Percentiles rank a stretch among this genome's conserved stretches.
phyloP scores from a whole-genome alignment of 2,113 vertebrate genomes.

The Tamias sibiricus region DNA sequence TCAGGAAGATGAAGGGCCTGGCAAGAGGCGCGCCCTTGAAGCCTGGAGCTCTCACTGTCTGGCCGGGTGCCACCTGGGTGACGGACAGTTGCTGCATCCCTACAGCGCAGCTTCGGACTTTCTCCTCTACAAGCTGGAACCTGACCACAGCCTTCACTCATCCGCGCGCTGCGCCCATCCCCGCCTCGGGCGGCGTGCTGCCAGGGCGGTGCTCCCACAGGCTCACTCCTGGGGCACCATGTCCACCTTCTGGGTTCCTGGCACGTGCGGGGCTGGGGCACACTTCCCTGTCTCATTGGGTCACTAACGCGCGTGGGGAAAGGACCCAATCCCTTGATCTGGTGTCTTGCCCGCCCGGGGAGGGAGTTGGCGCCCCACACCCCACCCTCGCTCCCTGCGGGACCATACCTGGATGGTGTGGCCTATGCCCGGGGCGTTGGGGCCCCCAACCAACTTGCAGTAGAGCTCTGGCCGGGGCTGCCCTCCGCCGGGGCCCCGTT shows the following conservation, averaged over 20 bases:
- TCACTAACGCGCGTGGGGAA: background rate
- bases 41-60: background rate
- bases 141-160: background rate
- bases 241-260: background rate
- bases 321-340: background rate
- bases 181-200: background rate
- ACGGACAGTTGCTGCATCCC: background rate
- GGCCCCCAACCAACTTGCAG: slow-evolving; percentile 95
- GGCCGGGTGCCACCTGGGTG: background rate
- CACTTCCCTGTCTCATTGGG: background rate
- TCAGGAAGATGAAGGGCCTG: background rate
- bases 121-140: background rate
- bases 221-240: fast-evolving
- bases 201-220: background rate
- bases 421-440: slow-evolving; percentile 84
- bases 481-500: slow-evolving; percentile 85
- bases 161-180: background rate
- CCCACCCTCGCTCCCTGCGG: fast-evolving
- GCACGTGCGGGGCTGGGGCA: background rate
- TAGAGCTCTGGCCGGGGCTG: slow-evolving; percentile 89
- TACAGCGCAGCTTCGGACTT: background rate
- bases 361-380: too few species aligned
- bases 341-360: too few species aligned
- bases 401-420: slow-evolving; percentile 92
- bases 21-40: background rate